Conservation (phyloP, 2,797 vertebrate genomes). For the Epinephelus malabaricus region DNA sequence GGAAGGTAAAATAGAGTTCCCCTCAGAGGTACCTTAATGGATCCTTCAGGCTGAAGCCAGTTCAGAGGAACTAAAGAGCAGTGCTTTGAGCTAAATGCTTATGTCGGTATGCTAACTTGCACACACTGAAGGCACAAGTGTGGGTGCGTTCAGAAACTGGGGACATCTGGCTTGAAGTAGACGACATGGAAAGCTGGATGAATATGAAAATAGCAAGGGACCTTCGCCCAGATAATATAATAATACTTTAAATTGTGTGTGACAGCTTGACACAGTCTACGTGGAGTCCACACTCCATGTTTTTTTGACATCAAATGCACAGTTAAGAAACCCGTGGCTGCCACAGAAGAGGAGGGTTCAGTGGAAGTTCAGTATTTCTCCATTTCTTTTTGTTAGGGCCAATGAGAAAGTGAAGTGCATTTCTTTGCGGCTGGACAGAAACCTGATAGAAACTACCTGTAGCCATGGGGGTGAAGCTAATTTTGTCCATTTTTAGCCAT, state of each 20-base stretch:
- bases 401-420: background rate
- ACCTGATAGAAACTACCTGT: too few relatives aligned
- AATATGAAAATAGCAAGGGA: background rate
- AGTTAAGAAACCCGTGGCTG: background rate
- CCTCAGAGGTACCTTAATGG: background rate
- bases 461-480: too few relatives aligned
- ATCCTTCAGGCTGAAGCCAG: background rate
- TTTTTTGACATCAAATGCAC: background rate
- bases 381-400: background rate
- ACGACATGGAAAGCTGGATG: background rate
- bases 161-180: conserved; percentile 9
- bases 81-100: background rate
- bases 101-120: background rate
- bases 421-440: too few relatives aligned
- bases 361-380: conserved; percentile 8
- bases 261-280: too few relatives aligned
- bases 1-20: background rate
- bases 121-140: background rate
- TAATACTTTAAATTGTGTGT: background rate
- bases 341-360: background rate
- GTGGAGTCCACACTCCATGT: background rate
- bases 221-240: conserved; percentile 3
- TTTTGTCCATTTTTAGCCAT: too few relatives aligned
- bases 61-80: background rate
- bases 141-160: background rate